Percentiles rank a stretch among this genome's conserved stretches.
phyloP scores from a whole-genome alignment of 2,797 vertebrate genomes.

The Pelobates cultripes region DNA sequence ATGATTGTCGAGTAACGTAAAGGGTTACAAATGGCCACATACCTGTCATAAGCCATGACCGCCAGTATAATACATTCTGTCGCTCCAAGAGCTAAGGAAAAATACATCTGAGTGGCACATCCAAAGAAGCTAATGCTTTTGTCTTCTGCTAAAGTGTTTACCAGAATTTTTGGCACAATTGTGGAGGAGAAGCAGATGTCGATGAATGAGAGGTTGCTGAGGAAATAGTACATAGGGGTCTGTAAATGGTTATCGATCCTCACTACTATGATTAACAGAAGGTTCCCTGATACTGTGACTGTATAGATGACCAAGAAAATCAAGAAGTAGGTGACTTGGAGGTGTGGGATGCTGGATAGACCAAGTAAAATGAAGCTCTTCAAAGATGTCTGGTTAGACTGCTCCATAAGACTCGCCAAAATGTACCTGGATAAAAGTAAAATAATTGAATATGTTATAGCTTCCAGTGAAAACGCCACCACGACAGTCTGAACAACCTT shows the following conservation, averaged over 20 bases:
- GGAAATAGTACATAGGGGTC: conserved; percentile 23
- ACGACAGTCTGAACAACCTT: no score
- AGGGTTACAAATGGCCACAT: conserved; percentile 40
- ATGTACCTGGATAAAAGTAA: neutral
- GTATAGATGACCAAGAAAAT: conserved; percentile 30
- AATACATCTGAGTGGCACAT: conserved; percentile 42
- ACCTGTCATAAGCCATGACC: conserved; percentile 40
- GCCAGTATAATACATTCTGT: conserved; percentile 32
- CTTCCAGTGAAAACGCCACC: no score
- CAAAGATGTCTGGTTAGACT: conserved; percentile 11
- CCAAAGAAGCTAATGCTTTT: conserved; percentile 45
- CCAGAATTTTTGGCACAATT: conserved; percentile 19
- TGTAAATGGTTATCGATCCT: conserved; percentile 10
- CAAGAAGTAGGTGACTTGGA: conserved; percentile 37
- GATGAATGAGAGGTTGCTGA: conserved; percentile 18
- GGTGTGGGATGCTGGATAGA: conserved; percentile 24
- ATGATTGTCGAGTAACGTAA: conserved; percentile 26
- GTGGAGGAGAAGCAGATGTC: conserved; percentile 25
- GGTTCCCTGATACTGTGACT: conserved; percentile 34
- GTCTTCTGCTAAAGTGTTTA: conserved; percentile 27
- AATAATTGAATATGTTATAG: no score
- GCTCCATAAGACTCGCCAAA: conserved; percentile 5
- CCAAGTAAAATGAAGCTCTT: conserved; percentile 40
- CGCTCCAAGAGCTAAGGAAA: conserved; percentile 10
- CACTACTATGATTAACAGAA: conserved; percentile 35